Percentiles rank a stretch among this genome's conserved stretches.
Conservation (phyloP, 2,113 vertebrate genomes). For the Coreoperca whiteheadi region DNA sequence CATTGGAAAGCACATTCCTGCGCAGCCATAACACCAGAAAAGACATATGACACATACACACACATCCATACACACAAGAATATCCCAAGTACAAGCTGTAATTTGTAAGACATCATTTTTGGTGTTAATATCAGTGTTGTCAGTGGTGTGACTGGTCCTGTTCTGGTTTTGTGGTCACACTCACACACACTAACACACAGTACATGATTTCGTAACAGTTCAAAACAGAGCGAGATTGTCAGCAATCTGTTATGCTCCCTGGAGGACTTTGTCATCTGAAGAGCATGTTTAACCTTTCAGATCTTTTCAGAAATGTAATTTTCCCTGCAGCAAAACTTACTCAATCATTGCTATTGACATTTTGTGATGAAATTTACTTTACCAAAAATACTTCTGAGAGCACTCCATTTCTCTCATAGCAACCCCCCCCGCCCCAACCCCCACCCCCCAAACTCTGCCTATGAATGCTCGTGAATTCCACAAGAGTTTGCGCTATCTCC, state of each 20-base stretch:
- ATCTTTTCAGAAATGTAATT: slow-evolving; percentile 53
- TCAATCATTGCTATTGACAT: slow-evolving; percentile 59
- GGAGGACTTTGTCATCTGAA: slow-evolving; percentile 53
- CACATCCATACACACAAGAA: slow-evolving; percentile 27
- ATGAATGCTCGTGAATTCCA: slow-evolving; percentile 75
- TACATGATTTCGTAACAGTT: slow-evolving; percentile 49
- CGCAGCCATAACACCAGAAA: slow-evolving; percentile 45
- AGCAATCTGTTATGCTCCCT: slow-evolving; percentile 49
- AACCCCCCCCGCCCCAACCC: slow-evolving; percentile 8
- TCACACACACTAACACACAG: neutral
- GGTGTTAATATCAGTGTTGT: slow-evolving; percentile 58
- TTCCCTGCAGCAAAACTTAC: slow-evolving; percentile 30
- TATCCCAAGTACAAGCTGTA: slow-evolving; percentile 35
- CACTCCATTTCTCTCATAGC: slow-evolving; percentile 39
- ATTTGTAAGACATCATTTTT: slow-evolving; percentile 66
- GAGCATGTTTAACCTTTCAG: slow-evolving; percentile 64
- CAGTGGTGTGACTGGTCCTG: slow-evolving; percentile 42
- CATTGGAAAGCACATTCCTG: slow-evolving; percentile 62
- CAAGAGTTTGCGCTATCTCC: slow-evolving; percentile 72
- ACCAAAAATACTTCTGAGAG: slow-evolving; percentile 49
- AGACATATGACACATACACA: slow-evolving; percentile 35
- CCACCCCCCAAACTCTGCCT: slow-evolving; percentile 18
- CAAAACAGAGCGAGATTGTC: slow-evolving; percentile 51
- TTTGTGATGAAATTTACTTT: slow-evolving; percentile 56
- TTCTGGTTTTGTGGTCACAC: slow-evolving; percentile 26